These are phyloP conservation scores for Catocala sponsa DNA, from an alignment of 2,888 invertebrate species.

Conservation along the genomic window DNA sequence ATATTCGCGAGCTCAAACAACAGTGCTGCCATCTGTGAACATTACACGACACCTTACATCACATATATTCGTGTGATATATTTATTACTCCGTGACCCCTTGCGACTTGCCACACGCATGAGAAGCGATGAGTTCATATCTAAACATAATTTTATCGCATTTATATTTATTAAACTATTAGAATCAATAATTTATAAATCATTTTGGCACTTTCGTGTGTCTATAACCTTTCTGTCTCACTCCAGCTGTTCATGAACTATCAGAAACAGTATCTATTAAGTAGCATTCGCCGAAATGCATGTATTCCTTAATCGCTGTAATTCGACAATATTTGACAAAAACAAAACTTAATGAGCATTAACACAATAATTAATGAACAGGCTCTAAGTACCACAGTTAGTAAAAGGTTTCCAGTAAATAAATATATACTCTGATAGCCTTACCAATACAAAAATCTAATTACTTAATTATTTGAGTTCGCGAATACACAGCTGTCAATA, in stretches of 20 bases:
- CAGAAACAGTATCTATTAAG: too few relatives aligned
- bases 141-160: not conserved
- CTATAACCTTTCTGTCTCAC: not conserved
- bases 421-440: too few relatives aligned
- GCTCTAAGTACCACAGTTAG: too few relatives aligned
- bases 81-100: too few relatives aligned
- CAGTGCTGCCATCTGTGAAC: constrained; percentile 11
- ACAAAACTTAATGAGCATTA: too few relatives aligned
- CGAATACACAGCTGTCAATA: constrained; percentile 13
- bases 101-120: too few relatives aligned
- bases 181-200: constrained; percentile 25
- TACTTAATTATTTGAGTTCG: constrained; percentile 7
- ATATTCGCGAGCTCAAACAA: constrained; percentile 16
- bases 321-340: too few relatives aligned
- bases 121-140: not conserved
- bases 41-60: too few relatives aligned
- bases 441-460: not conserved
- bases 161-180: constrained; percentile 25
- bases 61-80: not conserved
- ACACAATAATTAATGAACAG: not conserved
- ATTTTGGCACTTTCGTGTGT: constrained; percentile 7
- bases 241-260: too few relatives aligned
- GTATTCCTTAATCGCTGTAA: too few relatives aligned
- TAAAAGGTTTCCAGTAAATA: too few relatives aligned
- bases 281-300: too few relatives aligned